Evolutionary conservation across 2,797 vertebrate genomes (phyloP).

Genomic region (Sparidentex hasta): DNA sequence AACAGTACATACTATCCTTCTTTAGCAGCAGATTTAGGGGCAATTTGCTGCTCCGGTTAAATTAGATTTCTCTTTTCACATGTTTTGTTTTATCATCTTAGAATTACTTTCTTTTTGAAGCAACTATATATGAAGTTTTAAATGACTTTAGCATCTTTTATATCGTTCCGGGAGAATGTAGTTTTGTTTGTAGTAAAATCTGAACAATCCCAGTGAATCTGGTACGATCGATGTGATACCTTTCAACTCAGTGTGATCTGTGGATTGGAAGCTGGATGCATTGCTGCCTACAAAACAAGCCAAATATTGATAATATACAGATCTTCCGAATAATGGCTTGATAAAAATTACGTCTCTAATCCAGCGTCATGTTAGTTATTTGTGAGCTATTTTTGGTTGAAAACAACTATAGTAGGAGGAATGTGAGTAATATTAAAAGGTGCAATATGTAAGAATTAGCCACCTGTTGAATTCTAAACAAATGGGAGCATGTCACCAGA

Average conservation of each 20-base stretch:
- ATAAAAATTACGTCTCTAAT: not conserved
- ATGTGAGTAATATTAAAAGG: too few species aligned
- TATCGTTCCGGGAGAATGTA: not conserved
- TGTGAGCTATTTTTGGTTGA: not conserved
- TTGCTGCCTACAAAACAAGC: not conserved
- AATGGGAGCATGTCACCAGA: too few species aligned
- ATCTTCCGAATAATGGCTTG: not conserved
- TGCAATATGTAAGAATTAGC: too few species aligned
- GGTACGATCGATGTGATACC: not conserved
- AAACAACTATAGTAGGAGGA: not conserved
- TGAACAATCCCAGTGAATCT: not conserved
- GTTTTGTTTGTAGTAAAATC: not conserved
- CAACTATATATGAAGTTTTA: not conserved
- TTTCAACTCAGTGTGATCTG: not conserved
- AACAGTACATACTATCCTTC: not conserved
- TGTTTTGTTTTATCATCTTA: not conserved
- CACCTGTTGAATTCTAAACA: too few species aligned
- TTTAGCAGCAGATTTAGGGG: not conserved
- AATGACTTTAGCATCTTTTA: not conserved
- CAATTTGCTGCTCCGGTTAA: not conserved
- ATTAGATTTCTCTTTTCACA: constrained; percentile 1
- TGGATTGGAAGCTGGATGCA: not conserved
- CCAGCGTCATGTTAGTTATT: not conserved
- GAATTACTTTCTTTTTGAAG: not conserved
- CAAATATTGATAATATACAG: not conserved